These are phyloP conservation scores for Heteropelma amictum DNA, from an alignment of 2,888 invertebrate genomes.

Conservation along the genomic window DNA sequence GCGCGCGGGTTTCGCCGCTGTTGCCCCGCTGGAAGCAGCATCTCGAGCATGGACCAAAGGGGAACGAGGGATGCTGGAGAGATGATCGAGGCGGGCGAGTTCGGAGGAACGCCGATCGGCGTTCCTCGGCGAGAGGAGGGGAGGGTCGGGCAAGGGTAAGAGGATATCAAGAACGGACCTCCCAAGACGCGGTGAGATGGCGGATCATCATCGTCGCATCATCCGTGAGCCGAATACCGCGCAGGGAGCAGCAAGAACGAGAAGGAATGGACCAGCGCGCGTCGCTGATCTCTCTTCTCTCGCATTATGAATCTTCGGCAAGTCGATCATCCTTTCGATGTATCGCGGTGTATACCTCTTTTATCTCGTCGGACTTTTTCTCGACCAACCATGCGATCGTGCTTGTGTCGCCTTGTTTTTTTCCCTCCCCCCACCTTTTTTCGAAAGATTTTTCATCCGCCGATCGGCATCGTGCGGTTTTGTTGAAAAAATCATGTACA, in stretches of 20 bases:
- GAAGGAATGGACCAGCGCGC: slow-evolving; percentile 29
- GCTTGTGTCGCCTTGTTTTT: slow-evolving; percentile 5
- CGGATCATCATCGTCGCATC: slow-evolving; percentile 77
- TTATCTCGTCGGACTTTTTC: background rate
- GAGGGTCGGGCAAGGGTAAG: slow-evolving; percentile 55
- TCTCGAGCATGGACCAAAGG: slow-evolving; percentile 61
- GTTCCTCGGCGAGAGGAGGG: slow-evolving; percentile 55
- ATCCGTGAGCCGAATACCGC: slow-evolving; percentile 75
- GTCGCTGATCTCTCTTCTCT: slow-evolving; percentile 41
- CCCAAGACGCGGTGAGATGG: slow-evolving; percentile 78
- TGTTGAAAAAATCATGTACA: too few species aligned
- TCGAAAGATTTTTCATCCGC: slow-evolving; percentile 8
- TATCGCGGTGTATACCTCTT: background rate
- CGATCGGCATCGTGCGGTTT: too few species aligned
- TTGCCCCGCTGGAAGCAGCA: slow-evolving; percentile 21
- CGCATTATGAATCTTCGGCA: slow-evolving; percentile 64
- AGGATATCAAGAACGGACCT: slow-evolving; percentile 77
- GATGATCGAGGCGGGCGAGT: slow-evolving; percentile 41
- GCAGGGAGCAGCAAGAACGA: slow-evolving; percentile 41
- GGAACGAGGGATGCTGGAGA: slow-evolving; percentile 70
- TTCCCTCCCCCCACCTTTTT: slow-evolving; percentile 3
- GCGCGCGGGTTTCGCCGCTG: slow-evolving; percentile 28
- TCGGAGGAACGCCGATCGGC: too few species aligned
- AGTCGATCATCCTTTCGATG: slow-evolving; percentile 57
- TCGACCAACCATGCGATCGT: too few species aligned